These are phyloP conservation scores for Coleophora flavipennella DNA, from an alignment of 2,888 invertebrate genomes.

Conservation along the genomic window DNA sequence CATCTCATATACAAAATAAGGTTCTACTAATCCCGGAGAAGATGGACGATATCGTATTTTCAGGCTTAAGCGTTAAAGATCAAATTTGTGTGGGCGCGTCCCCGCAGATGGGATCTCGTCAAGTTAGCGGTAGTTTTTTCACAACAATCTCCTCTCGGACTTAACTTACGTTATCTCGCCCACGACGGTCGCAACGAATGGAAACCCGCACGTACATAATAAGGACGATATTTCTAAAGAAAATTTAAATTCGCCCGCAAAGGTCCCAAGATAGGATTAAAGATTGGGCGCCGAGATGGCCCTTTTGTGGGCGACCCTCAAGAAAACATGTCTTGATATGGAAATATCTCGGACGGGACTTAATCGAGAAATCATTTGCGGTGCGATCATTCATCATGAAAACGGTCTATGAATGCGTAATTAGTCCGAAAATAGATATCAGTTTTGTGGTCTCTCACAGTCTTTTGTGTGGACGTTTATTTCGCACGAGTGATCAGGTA, in stretches of 20 bases:
- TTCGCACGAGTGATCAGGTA: constrained; percentile 49
- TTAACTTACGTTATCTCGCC: constrained; percentile 72
- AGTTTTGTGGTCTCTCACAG: constrained; percentile 21
- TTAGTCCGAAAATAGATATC: constrained; percentile 44
- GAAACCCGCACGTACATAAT: constrained; percentile 72
- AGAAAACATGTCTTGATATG: constrained; percentile 74
- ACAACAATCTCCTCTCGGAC: constrained; percentile 72
- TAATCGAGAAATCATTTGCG: constrained; percentile 67
- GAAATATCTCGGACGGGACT: constrained; percentile 65
- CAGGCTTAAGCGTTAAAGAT: constrained; percentile 32
- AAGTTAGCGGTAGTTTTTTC: constrained; percentile 70
- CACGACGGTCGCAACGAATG: constrained; percentile 67
- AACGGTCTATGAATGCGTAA: constrained; percentile 57
- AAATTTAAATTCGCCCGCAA: constrained; percentile 72
- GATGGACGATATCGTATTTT: constrained; percentile 35
- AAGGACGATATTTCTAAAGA: constrained; percentile 73
- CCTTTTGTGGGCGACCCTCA: constrained; percentile 71
- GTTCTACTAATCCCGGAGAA: constrained; percentile 57
- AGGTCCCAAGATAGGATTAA: constrained; percentile 73
- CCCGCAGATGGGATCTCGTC: constrained; percentile 56
- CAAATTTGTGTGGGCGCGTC: constrained; percentile 35
- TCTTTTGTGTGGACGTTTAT: constrained; percentile 50
- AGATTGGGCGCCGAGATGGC: constrained; percentile 71
- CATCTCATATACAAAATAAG: constrained; percentile 73
- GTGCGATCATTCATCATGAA: constrained; percentile 60